Base-by-base conservation (phyloP, 1,140 invertebrate species). In the Drosophila triauraria region DNA sequence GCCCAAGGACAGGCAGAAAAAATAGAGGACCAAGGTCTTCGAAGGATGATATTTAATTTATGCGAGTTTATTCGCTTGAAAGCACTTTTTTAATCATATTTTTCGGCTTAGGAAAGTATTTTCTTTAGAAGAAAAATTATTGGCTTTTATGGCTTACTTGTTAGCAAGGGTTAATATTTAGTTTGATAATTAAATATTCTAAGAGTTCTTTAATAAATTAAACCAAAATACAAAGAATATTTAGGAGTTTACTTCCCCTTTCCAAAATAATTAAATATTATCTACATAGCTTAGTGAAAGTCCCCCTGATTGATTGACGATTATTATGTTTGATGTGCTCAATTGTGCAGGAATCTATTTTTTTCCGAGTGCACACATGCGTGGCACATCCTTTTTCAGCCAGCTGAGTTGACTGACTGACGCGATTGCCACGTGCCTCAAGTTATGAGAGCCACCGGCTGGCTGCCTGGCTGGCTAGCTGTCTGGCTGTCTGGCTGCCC, bases 371-470 rank as follows among this genome's bases (percentile, higher is more conserved):
- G 40, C 35, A 46, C 17, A 46, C 23, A 61, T 59, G 63, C 57
- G 12, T 69, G 47, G 35, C 47, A 40, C 64, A 69, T 70, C 57
- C 53, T 61, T 78, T 64, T 77, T 43, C 74, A 61, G 25, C 17
- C 74, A 46, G 51, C 42, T 59, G 72, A 46, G 51, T 58, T 77
- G 74, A 79, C 67, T 76, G 74, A 64, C 67, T 75, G 77, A 60
- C 76, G 50, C 65, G 43, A 20, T 32, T 54, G 77, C 77, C 78
- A 80, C 78, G 78, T 80, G 78, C 70, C 70, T 46, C 47, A 75
- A 65, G 60, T 70, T 72, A 71, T 59, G 59, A 44, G 62, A 38
- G 23, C 58, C 54, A 32, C 15, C 25, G 48, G 27, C 35, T 51
- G 53, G 17, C 30, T 20, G 51, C 20, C 20, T 20, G 20, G 38